Percentiles rank a stretch among this genome's conserved stretches.
Conservation (phyloP, 2,797 vertebrate genomes). For the Chromis chromis region DNA sequence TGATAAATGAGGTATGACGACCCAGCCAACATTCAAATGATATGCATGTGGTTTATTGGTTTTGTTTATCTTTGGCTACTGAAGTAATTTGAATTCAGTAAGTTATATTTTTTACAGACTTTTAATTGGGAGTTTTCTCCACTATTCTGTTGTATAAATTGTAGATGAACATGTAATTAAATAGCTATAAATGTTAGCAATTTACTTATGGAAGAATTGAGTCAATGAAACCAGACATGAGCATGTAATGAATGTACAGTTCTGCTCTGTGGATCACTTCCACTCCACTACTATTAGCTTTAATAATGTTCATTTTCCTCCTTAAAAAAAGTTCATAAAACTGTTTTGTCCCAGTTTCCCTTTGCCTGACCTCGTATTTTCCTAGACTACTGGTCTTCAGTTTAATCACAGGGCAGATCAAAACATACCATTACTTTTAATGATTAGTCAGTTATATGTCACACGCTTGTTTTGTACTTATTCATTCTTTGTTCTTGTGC, state of each 20-base stretch:
- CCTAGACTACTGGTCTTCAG: conserved; percentile 27
- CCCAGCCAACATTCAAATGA: conserved; percentile 36
- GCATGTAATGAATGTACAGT: conserved; percentile 3
- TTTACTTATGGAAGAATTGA: conserved; percentile 5
- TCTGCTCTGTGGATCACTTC: conserved; percentile 4
- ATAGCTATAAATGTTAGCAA: background rate
- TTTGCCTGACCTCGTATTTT: conserved; percentile 29
- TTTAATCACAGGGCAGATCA: conserved; percentile 30
- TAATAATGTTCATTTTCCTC: conserved; percentile 14
- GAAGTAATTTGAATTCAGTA: background rate
- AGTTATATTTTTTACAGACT: conserved; percentile 1
- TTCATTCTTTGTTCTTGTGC: background rate
- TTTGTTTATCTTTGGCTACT: conserved; percentile 7
- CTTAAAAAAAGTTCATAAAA: conserved; percentile 18
- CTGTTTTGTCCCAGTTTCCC: conserved; percentile 12
- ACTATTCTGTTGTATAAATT: conserved; percentile 2
- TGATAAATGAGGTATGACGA: conserved; percentile 24
- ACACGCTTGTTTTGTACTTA: background rate
- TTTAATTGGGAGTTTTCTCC: background rate
- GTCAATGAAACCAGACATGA: background rate
- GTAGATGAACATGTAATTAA: background rate
- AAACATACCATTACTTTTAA: conserved; percentile 32
- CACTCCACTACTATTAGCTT: background rate
- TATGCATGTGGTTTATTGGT: conserved; percentile 2
- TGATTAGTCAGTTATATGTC: background rate